phyloP scores from a whole-genome alignment of 2,797 vertebrate species.

The Loriculus beryllinus region DNA sequence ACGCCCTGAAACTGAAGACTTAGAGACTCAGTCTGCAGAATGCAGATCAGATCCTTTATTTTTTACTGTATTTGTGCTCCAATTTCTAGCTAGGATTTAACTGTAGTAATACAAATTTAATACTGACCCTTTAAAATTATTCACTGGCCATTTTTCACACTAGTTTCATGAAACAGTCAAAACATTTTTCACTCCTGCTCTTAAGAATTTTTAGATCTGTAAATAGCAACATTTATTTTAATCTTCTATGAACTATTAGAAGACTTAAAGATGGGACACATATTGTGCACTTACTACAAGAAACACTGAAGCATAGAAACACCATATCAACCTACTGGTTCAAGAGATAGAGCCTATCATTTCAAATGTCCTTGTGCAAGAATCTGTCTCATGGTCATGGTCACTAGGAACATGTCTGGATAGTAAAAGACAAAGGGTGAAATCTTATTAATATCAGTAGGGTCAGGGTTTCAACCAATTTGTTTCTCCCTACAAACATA shows the following conservation, averaged over 20 bases:
- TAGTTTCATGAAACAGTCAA: slow-evolving; percentile 47
- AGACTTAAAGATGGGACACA: slow-evolving; percentile 21
- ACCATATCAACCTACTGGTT: not conserved
- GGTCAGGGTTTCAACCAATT: slow-evolving; percentile 12
- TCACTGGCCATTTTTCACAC: slow-evolving; percentile 41
- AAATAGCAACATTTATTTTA: slow-evolving; percentile 46
- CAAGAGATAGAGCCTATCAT: not conserved
- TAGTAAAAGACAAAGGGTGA: not conserved
- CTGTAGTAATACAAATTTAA: not conserved
- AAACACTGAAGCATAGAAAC: not conserved
- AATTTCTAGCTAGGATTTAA: not conserved
- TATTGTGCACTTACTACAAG: not conserved
- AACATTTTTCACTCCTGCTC: slow-evolving; percentile 35
- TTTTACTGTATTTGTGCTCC: not conserved
- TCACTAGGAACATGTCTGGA: not conserved
- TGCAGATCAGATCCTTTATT: not conserved
- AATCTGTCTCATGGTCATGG: not conserved
- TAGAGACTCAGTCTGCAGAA: not conserved
- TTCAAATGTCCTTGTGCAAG: not conserved
- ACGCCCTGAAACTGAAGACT: not conserved
- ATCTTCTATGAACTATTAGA: slow-evolving; percentile 23
- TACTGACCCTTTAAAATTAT: slow-evolving; percentile 26
- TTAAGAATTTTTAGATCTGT: not conserved
- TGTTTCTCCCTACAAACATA: slow-evolving; percentile 4
- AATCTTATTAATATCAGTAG: slow-evolving; percentile 8